Conservation (phyloP, 2,113 vertebrate species). For the Neodontobutis hainanensis region DNA sequence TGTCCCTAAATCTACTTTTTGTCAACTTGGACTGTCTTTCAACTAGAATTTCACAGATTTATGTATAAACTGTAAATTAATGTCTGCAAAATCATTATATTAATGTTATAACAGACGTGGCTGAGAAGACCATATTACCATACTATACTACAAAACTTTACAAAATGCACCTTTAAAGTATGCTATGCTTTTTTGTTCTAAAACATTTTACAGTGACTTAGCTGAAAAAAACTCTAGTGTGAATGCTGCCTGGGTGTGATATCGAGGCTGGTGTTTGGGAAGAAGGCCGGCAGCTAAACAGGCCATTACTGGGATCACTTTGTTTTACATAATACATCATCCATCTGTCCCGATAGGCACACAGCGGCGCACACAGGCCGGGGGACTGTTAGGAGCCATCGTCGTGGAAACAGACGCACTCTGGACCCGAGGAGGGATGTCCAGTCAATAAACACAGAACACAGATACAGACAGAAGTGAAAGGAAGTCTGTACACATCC, state of each 20-base stretch:
- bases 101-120: no score
- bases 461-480: neutral
- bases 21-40: no score
- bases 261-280: constrained; percentile 11
- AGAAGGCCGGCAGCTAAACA: constrained; percentile 63
- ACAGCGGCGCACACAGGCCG: constrained; percentile 27
- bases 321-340: constrained; percentile 81
- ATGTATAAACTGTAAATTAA: no score
- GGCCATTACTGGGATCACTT: constrained; percentile 77
- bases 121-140: no score
- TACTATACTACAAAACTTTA: no score
- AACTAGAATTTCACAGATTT: no score
- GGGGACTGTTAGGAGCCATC: constrained; percentile 35
- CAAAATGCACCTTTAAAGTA: no score
- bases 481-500: neutral
- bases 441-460: constrained; percentile 17
- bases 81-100: no score
- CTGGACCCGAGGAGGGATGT: constrained; percentile 19
- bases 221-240: no score
- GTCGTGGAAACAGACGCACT: constrained; percentile 48
- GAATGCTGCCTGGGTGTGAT: constrained; percentile 20
- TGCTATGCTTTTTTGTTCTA: no score
- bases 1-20: no score
- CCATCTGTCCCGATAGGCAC: constrained; percentile 73
- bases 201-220: no score